phyloP scores from a whole-genome alignment of 1,140 invertebrate genomes.

The Meloidogyne hapla region DNA sequence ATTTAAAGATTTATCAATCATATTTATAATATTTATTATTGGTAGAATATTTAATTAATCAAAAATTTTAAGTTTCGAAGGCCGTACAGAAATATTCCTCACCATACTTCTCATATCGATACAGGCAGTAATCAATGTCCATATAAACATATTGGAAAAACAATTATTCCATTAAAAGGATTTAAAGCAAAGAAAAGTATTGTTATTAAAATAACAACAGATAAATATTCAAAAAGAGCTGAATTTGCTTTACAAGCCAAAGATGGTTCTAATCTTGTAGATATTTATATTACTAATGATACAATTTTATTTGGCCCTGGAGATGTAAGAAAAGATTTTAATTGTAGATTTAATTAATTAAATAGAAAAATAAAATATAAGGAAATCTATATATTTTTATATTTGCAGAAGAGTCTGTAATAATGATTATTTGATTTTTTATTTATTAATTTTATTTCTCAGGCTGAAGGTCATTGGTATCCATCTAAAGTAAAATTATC shows the following conservation, averaged over 20 bases:
- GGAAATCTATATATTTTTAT: too few species aligned
- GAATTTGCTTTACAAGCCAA: background rate
- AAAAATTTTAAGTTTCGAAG: background rate
- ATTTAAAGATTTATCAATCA: too few species aligned
- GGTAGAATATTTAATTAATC: background rate
- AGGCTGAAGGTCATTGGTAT: slow-evolving; percentile 1
- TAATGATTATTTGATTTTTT: too few species aligned
- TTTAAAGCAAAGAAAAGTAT: background rate
- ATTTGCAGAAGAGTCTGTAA: too few species aligned
- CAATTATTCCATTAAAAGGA: background rate
- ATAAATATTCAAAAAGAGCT: background rate
- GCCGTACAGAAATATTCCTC: background rate
- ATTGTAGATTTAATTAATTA: too few species aligned
- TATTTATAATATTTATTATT: too few species aligned
- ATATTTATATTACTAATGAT: slow-evolving; percentile 4
- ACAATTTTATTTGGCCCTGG: background rate
- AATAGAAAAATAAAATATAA: too few species aligned
- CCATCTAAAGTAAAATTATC: background rate
- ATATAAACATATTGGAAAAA: background rate
- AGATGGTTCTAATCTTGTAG: background rate
- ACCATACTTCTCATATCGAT: background rate
- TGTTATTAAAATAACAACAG: background rate
- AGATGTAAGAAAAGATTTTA: background rate
- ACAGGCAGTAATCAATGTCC: background rate
- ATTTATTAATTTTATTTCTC: too few species aligned